Evolutionary conservation across 1,140 invertebrate species (phyloP).

Genomic region (Pissodes strobi): DNA sequence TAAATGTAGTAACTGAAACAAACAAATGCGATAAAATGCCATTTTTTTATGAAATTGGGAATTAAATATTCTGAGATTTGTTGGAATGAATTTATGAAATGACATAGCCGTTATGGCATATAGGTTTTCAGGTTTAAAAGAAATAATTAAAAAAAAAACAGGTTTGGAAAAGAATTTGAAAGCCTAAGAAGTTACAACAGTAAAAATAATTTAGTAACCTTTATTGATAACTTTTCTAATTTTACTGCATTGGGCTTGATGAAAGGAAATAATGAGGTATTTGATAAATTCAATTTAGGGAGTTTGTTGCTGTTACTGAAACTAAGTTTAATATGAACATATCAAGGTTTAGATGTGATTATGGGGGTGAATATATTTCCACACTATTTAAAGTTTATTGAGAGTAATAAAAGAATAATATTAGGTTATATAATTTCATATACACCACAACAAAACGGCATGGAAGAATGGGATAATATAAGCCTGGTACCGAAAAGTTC

Average conservation of each 20-base stretch:
- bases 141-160: no score
- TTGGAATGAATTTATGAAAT: no score
- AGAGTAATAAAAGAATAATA: conserved; percentile 37
- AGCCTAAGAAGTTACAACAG: no score
- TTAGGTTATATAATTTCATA: conserved; percentile 48
- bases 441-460: conserved; percentile 60
- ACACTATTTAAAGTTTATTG: conserved; percentile 39
- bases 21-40: no score
- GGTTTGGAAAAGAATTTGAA: no score
- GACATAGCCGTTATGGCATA: no score
- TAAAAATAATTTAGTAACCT: no score
- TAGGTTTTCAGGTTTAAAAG: no score
- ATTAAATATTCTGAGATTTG: no score
- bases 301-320: conserved; percentile 17
- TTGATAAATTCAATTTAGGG: conserved; percentile 22
- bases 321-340: conserved; percentile 5
- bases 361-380: conserved; percentile 42
- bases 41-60: no score
- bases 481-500: conserved; percentile 57
- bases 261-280: conserved; percentile 23
- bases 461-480: conserved; percentile 57
- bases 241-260: conserved; percentile 28
- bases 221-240: conserved; percentile 27
- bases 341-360: conserved; percentile 27
- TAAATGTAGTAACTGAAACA: no score